Percentiles rank a stretch among this genome's conserved stretches.
phyloP scores from a whole-genome alignment of 30 jellyfish, hydroid and myxozoan species.

The Pelagia noctiluca region DNA sequence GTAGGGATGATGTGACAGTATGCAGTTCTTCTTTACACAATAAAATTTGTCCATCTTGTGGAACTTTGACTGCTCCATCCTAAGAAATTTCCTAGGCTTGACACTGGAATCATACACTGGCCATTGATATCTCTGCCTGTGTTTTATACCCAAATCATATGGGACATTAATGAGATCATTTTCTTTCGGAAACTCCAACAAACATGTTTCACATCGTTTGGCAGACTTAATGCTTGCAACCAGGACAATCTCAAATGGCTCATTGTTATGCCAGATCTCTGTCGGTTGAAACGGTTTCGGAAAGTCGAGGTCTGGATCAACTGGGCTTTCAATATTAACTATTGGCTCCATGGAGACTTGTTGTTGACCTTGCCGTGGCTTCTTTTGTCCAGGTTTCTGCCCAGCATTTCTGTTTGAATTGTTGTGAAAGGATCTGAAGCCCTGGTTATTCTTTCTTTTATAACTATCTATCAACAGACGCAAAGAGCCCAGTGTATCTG shows the following conservation, averaged over 20 bases:
- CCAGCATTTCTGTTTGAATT: constrained; percentile 15
- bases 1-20: constrained; percentile 31
- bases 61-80: constrained; percentile 30
- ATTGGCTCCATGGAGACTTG: constrained; percentile 16
- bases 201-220: constrained; percentile 13
- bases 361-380: constrained; percentile 10
- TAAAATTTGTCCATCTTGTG: constrained; percentile 27
- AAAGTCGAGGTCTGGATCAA: constrained; percentile 24
- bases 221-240: constrained; percentile 10
- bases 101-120: constrained; percentile 16
- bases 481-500: constrained; percentile 31
- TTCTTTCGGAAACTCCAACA: constrained; percentile 28
- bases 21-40: constrained; percentile 29
- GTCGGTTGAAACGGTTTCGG: constrained; percentile 26
- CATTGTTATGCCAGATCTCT: constrained; percentile 46
- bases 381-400: constrained; percentile 26
- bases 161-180: constrained; percentile 16
- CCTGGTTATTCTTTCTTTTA: constrained; percentile 21
- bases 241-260: constrained; percentile 29
- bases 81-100: constrained; percentile 19
- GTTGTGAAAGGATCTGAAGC: constrained; percentile 24
- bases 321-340: constrained; percentile 10
- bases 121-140: constrained; percentile 40
- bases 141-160: constrained; percentile 28
- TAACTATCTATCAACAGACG: not conserved